Evolutionary conservation across 2,888 invertebrate species (phyloP).

Genomic region (Adelognathus sp.): DNA sequence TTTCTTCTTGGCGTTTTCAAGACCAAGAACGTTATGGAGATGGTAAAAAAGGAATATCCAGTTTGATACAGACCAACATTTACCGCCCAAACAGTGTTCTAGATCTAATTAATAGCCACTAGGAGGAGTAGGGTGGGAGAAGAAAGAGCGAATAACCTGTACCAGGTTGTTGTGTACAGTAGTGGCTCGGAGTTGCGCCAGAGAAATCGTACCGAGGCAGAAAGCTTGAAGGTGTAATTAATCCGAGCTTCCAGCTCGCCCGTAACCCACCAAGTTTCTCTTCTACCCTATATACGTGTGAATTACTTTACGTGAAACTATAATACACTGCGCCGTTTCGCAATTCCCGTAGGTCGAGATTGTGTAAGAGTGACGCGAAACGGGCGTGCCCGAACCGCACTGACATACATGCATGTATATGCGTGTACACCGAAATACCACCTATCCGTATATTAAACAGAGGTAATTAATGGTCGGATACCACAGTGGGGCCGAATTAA

Average conservation of each 20-base stretch:
- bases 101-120: constrained; percentile 37
- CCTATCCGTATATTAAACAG: constrained; percentile 1
- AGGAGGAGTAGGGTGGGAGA: neutral
- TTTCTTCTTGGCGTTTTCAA: neutral
- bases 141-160: constrained; percentile 20
- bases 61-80: neutral
- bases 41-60: neutral
- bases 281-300: constrained; percentile 29
- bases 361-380: constrained; percentile 40
- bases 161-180: constrained; percentile 10
- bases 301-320: constrained; percentile 31
- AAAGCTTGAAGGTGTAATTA: constrained; percentile 50
- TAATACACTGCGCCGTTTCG: neutral
- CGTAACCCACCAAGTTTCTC: neutral
- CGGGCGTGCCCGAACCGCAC: constrained; percentile 18
- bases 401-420: constrained; percentile 14
- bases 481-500: neutral
- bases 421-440: neutral
- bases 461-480: constrained; percentile 22
- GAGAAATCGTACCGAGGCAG: constrained; percentile 45
- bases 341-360: constrained; percentile 23
- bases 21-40: neutral
- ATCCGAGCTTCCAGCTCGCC: constrained; percentile 40
- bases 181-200: constrained; percentile 14
- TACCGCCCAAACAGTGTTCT: neutral